These are phyloP conservation scores for Stomatorhinus ivindoensis DNA, from an alignment of 2,113 vertebrate genomes.

Conservation along the genomic window DNA sequence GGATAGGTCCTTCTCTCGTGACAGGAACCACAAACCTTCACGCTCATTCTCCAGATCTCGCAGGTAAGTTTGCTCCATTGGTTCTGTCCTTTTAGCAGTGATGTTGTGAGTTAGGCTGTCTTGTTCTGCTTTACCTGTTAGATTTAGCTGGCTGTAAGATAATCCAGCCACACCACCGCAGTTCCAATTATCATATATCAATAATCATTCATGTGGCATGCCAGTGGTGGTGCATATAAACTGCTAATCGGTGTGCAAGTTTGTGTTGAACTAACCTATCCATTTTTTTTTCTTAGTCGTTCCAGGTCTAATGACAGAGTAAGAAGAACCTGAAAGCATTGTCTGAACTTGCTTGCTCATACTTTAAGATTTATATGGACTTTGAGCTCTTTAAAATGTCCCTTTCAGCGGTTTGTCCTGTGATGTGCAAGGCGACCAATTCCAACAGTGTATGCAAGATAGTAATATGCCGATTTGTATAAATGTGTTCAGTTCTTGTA, in stretches of 20 bases:
- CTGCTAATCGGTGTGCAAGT: not conserved
- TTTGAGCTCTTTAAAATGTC: constrained; percentile 53
- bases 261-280: not conserved
- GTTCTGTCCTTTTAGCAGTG: not conserved
- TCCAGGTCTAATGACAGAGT: constrained; percentile 88
- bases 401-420: constrained; percentile 62
- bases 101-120: not conserved
- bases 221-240: not conserved
- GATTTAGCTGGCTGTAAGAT: not conserved
- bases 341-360: constrained; percentile 35
- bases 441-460: not conserved
- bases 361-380: constrained; percentile 29
- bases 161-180: not conserved
- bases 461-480: not conserved
- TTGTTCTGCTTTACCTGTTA: not conserved
- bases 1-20: constrained; percentile 85
- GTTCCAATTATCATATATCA: too few relatives aligned
- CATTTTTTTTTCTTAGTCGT: constrained; percentile 61
- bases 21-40: constrained; percentile 88
- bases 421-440: constrained; percentile 42
- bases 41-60: constrained; percentile 90
- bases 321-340: constrained; percentile 45
- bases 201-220: too few relatives aligned
- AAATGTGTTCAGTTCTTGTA: not conserved
- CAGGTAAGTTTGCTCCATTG: constrained; percentile 59